These are phyloP conservation scores for Drosophila peninsularis DNA, from an alignment of 2,888 invertebrate genomes.

Conservation along the genomic window DNA sequence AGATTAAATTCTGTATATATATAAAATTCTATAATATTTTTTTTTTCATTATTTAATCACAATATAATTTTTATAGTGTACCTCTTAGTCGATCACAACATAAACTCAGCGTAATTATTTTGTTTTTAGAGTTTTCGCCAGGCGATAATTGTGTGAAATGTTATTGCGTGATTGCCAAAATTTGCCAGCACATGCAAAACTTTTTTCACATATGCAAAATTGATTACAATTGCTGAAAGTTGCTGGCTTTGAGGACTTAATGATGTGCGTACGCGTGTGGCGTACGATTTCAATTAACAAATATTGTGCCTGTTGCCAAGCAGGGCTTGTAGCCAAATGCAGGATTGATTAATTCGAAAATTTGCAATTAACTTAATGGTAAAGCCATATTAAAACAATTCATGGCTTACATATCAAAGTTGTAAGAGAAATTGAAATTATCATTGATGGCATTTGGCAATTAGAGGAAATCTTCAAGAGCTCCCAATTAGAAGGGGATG, in stretches of 20 bases:
- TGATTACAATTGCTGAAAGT: constrained; percentile 56
- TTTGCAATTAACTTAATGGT: constrained; percentile 9
- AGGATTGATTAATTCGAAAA: constrained; percentile 10
- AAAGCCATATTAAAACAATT: constrained; percentile 1
- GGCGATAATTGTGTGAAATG: constrained; percentile 50
- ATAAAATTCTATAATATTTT: no score
- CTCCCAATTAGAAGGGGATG: background rate
- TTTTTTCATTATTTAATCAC: no score
- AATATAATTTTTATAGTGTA: background rate
- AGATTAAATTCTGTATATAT: no score
- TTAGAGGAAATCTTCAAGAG: background rate
- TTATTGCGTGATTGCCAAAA: constrained; percentile 30
- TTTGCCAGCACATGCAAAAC: constrained; percentile 1
- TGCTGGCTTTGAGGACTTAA: constrained; percentile 42
- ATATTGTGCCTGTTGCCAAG: constrained; percentile 14
- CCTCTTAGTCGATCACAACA: background rate
- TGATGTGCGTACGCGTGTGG: constrained; percentile 36
- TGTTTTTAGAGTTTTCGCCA: constrained; percentile 15
- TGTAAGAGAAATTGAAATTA: background rate
- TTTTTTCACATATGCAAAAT: constrained; percentile 53
- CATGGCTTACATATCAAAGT: background rate
- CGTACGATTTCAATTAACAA: constrained; percentile 32
- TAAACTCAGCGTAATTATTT: constrained; percentile 6
- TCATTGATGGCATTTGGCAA: background rate
- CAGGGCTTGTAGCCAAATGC: background rate